phyloP scores from a whole-genome alignment of 2,888 invertebrate species.

The Bhutanitis thaidina region DNA sequence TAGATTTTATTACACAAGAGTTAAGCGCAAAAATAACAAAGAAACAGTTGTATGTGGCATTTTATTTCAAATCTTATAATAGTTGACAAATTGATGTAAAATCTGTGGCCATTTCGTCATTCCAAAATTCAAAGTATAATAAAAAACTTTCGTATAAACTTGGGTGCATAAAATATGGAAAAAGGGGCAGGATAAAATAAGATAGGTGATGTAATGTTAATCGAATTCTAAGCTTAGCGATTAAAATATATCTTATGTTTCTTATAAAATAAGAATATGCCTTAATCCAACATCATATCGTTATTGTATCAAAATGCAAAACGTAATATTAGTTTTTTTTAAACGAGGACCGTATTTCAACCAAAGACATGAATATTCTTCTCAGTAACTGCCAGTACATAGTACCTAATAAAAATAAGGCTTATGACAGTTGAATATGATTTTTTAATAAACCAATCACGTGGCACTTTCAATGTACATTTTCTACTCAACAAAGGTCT shows the following conservation, averaged over 20 bases:
- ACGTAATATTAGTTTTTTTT: conserved; percentile 21
- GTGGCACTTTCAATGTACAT: too few species aligned
- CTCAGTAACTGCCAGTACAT: too few species aligned
- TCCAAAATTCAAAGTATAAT: conserved; percentile 28
- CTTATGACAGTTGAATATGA: too few species aligned
- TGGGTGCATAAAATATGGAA: conserved; percentile 32
- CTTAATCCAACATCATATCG: conserved; percentile 75
- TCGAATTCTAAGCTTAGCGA: conserved; percentile 26
- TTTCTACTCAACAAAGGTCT: too few species aligned
- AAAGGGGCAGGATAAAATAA: conserved; percentile 17
- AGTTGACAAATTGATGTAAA: not conserved
- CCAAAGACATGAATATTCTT: not conserved
- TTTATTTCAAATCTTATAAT: too few species aligned
- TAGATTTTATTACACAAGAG: too few species aligned
- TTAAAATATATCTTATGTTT: conserved; percentile 41
- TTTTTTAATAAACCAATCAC: too few species aligned
- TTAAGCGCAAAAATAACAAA: too few species aligned
- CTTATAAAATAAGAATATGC: conserved; percentile 78
- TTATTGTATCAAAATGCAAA: conserved; percentile 73
- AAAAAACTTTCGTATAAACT: conserved; percentile 26
- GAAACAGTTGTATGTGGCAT: too few species aligned
- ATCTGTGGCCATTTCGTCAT: conserved; percentile 3
- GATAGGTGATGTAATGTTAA: conserved; percentile 19
- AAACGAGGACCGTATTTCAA: conserved; percentile 7
- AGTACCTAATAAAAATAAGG: too few species aligned